Evolutionary conservation across 2,113 vertebrate species (phyloP).

Genomic region (Vombatus ursinus): DNA sequence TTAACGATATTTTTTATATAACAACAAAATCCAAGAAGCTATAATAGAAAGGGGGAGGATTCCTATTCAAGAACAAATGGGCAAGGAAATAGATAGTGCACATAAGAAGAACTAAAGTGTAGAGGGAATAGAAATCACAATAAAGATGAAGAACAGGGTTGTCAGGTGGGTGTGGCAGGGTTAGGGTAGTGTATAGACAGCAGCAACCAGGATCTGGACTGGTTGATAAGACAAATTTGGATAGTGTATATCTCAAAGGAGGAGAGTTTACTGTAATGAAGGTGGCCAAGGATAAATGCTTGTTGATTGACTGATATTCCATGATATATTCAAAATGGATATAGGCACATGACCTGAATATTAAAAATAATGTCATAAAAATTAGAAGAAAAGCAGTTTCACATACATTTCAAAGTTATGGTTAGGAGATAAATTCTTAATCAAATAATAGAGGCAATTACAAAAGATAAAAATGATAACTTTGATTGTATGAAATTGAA

Average conservation of each 20-base stretch:
- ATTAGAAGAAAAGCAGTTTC: background rate
- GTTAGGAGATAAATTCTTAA: background rate
- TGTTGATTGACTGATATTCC: background rate
- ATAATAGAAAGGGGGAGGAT: background rate
- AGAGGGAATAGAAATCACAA: background rate
- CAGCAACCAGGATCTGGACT: background rate
- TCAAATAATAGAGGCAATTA: background rate
- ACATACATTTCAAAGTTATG: background rate
- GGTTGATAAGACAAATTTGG: background rate
- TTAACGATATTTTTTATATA: background rate
- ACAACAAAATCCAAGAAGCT: background rate
- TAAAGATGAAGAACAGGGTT: background rate
- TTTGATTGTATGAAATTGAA: background rate
- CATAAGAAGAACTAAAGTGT: background rate
- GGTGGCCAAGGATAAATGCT: background rate
- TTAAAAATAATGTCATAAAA: background rate
- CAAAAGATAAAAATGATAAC: background rate
- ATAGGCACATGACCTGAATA: background rate
- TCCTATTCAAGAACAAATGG: background rate
- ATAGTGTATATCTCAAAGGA: background rate
- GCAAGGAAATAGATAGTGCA: background rate
- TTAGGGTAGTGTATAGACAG: background rate
- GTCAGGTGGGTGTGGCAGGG: background rate
- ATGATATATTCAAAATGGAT: background rate
- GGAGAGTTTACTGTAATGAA: background rate